Base-by-base conservation (phyloP, 1,140 invertebrate species). In the Tribolium madens region DNA sequence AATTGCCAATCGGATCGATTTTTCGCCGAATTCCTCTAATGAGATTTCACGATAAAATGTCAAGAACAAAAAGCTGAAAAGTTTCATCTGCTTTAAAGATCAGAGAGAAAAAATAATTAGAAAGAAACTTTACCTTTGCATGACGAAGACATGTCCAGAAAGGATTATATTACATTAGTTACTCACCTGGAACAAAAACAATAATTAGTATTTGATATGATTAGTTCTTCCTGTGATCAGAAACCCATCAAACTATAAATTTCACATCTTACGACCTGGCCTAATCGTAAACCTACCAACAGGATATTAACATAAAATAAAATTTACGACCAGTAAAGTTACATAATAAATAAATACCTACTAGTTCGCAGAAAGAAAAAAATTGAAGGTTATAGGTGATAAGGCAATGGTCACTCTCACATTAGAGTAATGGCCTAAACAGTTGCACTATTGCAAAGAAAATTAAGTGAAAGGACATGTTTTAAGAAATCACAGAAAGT, bases 1-100 rank as follows among this genome's bases (percentile, higher is more conserved):
- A 57, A 57, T 57, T 57, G 21, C 17, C 0, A 17, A 21, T n/a
- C 4, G 52, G 6, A 21, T 57, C 17, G 17, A 57, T 18, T 21
- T 57, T 57, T n/a, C 10, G 15, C 10, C 17, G 17, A 18, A 57
- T 57, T 21, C 17, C 17, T 18, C 14, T 57, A 57, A 57, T 17
- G 17, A 57, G 17, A 15, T 57, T 57, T 57, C 52, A 21, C 52
- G 14, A 21, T 57, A 3, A 50, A 57, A 57, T 57, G 52, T 57
- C 52, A 57, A 57, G 52, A 57, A 57, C 52, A 57, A 57, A 57
- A 57, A 57, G 7, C 17, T 5, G 52, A 57, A 57, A 21, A 57
- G 10, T 57, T 57, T 57, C 17, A 21, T 18, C 52, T 17, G 9
- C n/a, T 57, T 1, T 21, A 57, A 57, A 52, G 14, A 52, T 52